phyloP scores from a whole-genome alignment of 2,888 invertebrate species.

The Brenthis hecate region DNA sequence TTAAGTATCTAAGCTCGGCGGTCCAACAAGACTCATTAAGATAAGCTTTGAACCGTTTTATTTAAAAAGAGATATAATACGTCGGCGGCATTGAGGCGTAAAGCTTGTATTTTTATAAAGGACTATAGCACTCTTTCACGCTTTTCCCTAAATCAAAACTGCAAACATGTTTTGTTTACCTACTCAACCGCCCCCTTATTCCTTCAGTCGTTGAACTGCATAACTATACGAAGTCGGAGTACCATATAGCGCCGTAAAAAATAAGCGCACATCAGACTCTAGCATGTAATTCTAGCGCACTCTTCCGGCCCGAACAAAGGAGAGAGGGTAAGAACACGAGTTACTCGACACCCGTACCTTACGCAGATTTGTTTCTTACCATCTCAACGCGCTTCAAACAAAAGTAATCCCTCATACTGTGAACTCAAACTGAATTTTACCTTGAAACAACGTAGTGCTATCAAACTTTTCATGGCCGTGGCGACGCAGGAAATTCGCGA shows the following conservation, averaged over 20 bases:
- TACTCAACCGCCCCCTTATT: slow-evolving; percentile 69
- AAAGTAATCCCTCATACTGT: slow-evolving; percentile 62
- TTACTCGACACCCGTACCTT: slow-evolving; percentile 82
- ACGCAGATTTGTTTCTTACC: slow-evolving; percentile 81
- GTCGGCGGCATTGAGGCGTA: slow-evolving; percentile 33
- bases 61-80: slow-evolving; percentile 30
- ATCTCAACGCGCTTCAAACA: slow-evolving; percentile 52
- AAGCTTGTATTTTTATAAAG: slow-evolving; percentile 43
- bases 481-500: slow-evolving; percentile 78
- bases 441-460: slow-evolving; percentile 49
- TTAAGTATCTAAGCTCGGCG: slow-evolving; percentile 10
- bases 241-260: slow-evolving; percentile 81
- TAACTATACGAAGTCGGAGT: slow-evolving; percentile 76
- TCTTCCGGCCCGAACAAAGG: slow-evolving; percentile 82
- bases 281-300: slow-evolving; percentile 83
- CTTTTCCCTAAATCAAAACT: slow-evolving; percentile 62
- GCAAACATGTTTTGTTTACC: slow-evolving; percentile 72
- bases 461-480: slow-evolving; percentile 64
- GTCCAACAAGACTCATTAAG: slow-evolving; percentile 21
- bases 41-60: slow-evolving; percentile 28
- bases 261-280: slow-evolving; percentile 82
- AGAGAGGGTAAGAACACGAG: slow-evolving; percentile 83
- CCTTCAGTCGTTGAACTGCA: slow-evolving; percentile 79
- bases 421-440: slow-evolving; percentile 60
- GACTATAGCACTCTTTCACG: slow-evolving; percentile 46